phyloP scores from a whole-genome alignment of 2,888 invertebrate genomes.

The Clanis bilineata region DNA sequence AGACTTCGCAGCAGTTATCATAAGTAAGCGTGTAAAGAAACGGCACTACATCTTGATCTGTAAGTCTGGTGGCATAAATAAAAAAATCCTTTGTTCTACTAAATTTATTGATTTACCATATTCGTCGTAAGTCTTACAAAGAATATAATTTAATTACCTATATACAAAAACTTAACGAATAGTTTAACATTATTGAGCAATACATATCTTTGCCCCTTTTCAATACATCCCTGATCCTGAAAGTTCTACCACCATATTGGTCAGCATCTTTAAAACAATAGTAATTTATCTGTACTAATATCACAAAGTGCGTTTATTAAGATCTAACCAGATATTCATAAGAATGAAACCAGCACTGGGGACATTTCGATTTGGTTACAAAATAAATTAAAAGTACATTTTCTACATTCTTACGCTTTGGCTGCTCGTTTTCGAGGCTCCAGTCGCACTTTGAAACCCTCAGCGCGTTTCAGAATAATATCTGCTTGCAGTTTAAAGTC shows the following conservation, averaged over 20 bases:
- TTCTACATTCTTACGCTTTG: constrained; percentile 52
- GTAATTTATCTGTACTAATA: constrained; percentile 57
- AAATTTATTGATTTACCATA: constrained; percentile 33
- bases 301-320: constrained; percentile 37
- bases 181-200: constrained; percentile 53
- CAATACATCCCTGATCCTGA: constrained; percentile 38
- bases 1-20: constrained; percentile 45
- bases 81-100: constrained; percentile 24
- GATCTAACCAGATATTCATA: neutral
- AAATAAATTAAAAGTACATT: constrained; percentile 6
- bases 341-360: neutral
- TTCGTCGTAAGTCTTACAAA: constrained; percentile 42
- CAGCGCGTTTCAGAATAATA: constrained; percentile 89
- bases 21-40: neutral
- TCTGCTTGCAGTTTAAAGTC: constrained; percentile 89
- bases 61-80: constrained; percentile 14
- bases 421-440: constrained; percentile 83
- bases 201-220: constrained; percentile 35
- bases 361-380: constrained; percentile 1
- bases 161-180: constrained; percentile 52
- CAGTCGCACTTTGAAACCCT: constrained; percentile 88
- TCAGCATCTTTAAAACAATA: constrained; percentile 45
- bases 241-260: constrained; percentile 59
- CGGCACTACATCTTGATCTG: neutral
- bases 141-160: constrained; percentile 52